Evolutionary conservation across 92 coral and sea anemone species (phyloP).

Genomic region (Blastomussa wellsi): DNA sequence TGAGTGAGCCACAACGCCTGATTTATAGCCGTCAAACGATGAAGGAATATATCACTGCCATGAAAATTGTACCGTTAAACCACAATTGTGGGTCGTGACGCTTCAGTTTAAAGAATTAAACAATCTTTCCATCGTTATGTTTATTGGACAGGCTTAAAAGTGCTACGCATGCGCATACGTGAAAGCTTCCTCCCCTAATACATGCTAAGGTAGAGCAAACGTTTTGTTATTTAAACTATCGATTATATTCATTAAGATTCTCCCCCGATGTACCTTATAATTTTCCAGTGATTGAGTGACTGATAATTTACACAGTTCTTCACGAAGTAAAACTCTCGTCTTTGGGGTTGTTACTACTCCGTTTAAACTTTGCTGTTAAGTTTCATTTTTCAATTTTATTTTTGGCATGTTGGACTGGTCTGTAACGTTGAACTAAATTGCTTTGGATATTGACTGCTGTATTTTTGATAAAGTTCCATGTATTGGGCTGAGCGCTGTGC

Average conservation of each 20-base stretch:
- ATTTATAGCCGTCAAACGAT: neutral
- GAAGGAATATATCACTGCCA: neutral
- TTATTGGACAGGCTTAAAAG: neutral
- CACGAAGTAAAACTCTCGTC: neutral
- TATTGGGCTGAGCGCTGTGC: neutral
- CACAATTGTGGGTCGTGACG: neutral
- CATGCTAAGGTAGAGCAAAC: neutral
- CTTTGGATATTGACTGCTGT: neutral
- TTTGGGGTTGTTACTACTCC: neutral
- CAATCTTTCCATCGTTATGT: neutral
- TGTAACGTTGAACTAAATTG: neutral
- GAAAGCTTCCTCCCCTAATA: neutral
- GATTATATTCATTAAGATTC: neutral
- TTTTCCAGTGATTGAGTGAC: neutral
- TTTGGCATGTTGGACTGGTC: neutral
- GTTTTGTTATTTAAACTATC: neutral
- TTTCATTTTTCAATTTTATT: neutral
- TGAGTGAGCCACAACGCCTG: neutral
- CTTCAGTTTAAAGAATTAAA: too few relatives aligned
- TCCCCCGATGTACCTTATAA: neutral
- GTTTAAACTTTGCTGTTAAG: neutral
- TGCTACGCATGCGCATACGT: neutral
- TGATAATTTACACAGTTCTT: neutral
- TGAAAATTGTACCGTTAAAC: neutral
- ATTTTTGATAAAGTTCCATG: neutral